A percentile compares a stretch with the other conserved stretches of the same genome.
Evolutionary conservation across 1,140 invertebrate genomes (phyloP).

Genomic region (Diorhabda carinulata): DNA sequence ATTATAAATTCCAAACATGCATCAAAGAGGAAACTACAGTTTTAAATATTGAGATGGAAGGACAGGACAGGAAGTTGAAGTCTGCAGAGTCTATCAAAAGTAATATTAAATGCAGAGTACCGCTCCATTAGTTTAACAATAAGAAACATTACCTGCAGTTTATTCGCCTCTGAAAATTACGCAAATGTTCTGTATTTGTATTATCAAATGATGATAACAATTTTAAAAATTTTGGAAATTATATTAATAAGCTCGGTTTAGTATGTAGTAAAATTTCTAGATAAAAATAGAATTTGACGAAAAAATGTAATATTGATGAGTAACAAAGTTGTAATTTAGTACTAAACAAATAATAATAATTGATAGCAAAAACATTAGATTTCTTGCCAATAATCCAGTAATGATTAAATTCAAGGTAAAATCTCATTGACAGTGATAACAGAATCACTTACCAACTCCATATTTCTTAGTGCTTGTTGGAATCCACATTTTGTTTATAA

Average conservation of each 20-base stretch:
- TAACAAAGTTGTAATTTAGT: not conserved
- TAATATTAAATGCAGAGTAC: constrained; percentile 21
- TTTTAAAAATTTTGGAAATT: too few relatives aligned
- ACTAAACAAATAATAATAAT: not conserved
- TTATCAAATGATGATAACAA: too few relatives aligned
- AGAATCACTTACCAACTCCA: constrained; percentile 57
- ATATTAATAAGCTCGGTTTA: too few relatives aligned
- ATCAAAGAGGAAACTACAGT: constrained; percentile 34
- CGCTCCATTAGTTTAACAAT: not conserved
- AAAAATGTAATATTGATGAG: not conserved
- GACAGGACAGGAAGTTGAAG: constrained; percentile 36
- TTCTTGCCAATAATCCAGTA: constrained; percentile 6
- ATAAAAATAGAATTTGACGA: not conserved
- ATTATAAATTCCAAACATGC: constrained; percentile 37
- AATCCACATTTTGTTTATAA: constrained; percentile 54
- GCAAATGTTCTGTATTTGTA: too few relatives aligned
- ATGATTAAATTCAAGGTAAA: constrained; percentile 7
- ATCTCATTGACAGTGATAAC: constrained; percentile 8
- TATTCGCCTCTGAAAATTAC: too few relatives aligned
- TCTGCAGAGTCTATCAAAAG: constrained; percentile 28
- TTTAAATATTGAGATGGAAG: constrained; percentile 33
- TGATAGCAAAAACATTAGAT: constrained; percentile 14
- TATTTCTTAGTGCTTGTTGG: constrained; percentile 62
- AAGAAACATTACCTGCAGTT: not conserved
- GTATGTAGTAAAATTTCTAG: too few relatives aligned